Base-by-base conservation (phyloP, 2,888 invertebrate genomes). In the Tenthredo distinguenda region DNA sequence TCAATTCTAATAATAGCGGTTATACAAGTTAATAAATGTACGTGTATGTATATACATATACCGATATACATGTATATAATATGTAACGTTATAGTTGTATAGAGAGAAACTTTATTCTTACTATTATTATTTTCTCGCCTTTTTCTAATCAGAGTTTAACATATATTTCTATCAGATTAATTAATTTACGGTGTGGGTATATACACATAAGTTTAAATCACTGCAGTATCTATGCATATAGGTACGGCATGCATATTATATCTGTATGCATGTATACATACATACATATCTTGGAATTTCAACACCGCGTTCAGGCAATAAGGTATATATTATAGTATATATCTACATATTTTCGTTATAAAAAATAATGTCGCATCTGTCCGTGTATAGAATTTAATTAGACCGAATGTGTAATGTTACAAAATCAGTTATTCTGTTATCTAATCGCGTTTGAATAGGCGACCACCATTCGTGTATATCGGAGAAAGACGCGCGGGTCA, bases 1-100 rank as follows among this genome's bases (percentile, higher is more conserved):
- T 76, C 76, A 21, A 21, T 76, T 76, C 47, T 76, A 76, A 76
- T 76, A 76, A 76, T 76, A 76, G 76, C 76, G 47, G 47, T 76
- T 76, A 76, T 47, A 37, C 43, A 26, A 18, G 37, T 15, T 34
- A 34, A 68, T 68, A 68, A 34, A 34, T 31, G 15, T 12, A 68
- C 26, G 68, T 34, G 15, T 26, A 31, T 21, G 15, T 21, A n/a
- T 26, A 21, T 21, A 15, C 15, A 62, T 31, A 65, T 31, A 47
- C 5, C 15, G 2, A 18, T 50, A 50, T 18, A 55, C n/a, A n/a
- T 55, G 5, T 55, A n/a, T 55, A 55, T 55, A 7, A n/a, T 50
- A 18, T 50, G 18, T n/a, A 18, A 18, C 5, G 6, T 50, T 50
- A 50, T 55, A 55, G 6, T n/a, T 55, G n/a, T 55, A 55, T 18